Base-by-base conservation (phyloP, 2,888 invertebrate species). In the Isoperla grammatica region DNA sequence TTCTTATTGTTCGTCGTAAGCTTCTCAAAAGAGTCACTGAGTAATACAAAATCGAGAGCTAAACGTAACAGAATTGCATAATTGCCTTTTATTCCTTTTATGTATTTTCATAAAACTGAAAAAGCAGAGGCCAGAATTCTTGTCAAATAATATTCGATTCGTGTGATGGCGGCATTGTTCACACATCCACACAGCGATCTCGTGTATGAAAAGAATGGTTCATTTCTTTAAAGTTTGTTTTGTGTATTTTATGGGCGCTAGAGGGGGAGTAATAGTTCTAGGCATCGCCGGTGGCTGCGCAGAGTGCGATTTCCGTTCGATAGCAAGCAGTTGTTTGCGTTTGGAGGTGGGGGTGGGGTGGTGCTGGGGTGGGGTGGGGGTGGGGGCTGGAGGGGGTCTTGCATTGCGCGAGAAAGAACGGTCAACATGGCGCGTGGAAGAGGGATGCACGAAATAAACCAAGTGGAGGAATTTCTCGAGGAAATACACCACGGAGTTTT, bases 261-360 rank as follows among this genome's bases (percentile, higher is more conserved):
- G 15, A 29, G n/a, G 22, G 42, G 42, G 42, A n/a, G 15, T n/a
- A 15, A 40, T 40, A 40, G 40, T 40, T 40, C n/a, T 63, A 61
- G 37, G 46, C 59, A 22, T 46, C 23, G 40, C 20, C 40, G 49
- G 37, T 49, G 39, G 20, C 20, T 29, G 56, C 55, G 55, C 54
- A 37, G 59, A 55, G 45, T 45, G 55, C 56, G 54, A 59, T 59
- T 45, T 59, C 59, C 59, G 55, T 59, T 59, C 59, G 55, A 59
- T 59, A 59, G 55, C 22, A 55, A 45, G 57, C 57, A 56, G 56
- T 53, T 50, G 57, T 17, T 39, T 46, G 56, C 45, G 59, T 56
- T 50, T 50, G 59, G 48, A 23, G 48, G 58, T 39, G 56, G 57
- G 53, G 43, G 56, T 35, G 58, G 53, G 62, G 57, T 22, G 46